Evolutionary conservation across 1,140 invertebrate genomes (phyloP).

Genomic region (Pentalonia nigronervosa): DNA sequence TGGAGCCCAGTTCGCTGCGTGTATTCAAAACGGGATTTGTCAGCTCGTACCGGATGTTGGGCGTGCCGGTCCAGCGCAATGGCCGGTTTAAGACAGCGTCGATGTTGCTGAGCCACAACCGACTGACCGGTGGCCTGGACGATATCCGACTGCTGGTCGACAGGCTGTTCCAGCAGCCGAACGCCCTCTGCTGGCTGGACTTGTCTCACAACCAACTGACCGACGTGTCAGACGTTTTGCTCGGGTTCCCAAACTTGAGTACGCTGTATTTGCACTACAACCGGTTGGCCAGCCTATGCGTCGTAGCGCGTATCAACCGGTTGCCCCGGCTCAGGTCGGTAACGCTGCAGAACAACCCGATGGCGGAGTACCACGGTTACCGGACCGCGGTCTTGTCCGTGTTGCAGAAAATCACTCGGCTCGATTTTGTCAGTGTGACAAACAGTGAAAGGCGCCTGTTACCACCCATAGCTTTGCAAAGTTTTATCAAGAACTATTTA

Average conservation of each 20-base stretch:
- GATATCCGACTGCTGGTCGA: not conserved
- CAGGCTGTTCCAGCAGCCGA: not conserved
- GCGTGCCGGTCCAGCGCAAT: not conserved
- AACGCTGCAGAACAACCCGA: conserved; percentile 6
- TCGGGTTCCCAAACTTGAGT: not conserved
- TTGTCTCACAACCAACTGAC: conserved; percentile 15
- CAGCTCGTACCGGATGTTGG: conserved; percentile 14
- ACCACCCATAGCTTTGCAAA: not conserved
- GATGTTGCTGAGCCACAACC: not conserved
- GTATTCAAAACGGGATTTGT: not conserved
- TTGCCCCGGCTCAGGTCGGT: not conserved
- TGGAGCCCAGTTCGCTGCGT: not conserved
- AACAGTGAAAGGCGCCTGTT: not conserved
- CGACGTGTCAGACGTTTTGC: not conserved
- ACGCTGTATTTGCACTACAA: conserved; percentile 39
- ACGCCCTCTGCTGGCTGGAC: conserved; percentile 26
- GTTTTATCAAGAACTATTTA: not conserved
- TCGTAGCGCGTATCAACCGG: not conserved
- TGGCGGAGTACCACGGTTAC: not conserved
- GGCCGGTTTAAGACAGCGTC: not conserved
- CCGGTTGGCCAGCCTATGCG: not conserved
- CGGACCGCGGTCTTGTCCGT: not conserved
- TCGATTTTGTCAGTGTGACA: not conserved
- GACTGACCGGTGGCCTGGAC: not conserved
- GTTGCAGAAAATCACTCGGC: not conserved